Evolutionary conservation across 2,888 invertebrate genomes (phyloP).

Genomic region (Ceramica pisi): DNA sequence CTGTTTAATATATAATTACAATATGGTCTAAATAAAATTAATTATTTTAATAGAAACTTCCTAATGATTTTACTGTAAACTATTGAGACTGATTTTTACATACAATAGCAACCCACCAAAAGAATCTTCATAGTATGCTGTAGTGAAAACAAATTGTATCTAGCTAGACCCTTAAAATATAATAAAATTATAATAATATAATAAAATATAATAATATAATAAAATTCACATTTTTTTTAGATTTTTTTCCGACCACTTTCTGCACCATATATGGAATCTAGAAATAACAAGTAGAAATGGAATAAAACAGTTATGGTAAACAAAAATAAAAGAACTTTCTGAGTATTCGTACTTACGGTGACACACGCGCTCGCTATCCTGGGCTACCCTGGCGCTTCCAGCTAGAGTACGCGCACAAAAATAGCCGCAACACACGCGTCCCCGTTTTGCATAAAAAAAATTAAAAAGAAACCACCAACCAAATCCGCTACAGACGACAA

Average conservation of each 20-base stretch:
- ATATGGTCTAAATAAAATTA: neutral
- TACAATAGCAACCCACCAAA: neutral
- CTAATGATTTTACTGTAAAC: neutral
- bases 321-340: neutral
- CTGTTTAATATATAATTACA: no score
- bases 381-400: no score
- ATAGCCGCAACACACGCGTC: no score
- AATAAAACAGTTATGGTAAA: neutral
- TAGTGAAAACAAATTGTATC: neutral
- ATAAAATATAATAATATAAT: no score
- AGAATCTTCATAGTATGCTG: neutral
- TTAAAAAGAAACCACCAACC: no score
- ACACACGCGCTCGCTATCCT: no score
- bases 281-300: constrained; percentile 8
- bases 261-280: constrained; percentile 67
- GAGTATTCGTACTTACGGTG: no score
- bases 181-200: no score
- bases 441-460: no score
- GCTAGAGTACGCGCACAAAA: no score
- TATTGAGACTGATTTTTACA: neutral
- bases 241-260: constrained; percentile 68
- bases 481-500: no score
- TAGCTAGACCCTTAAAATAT: constrained; percentile 16
- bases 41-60: neutral
- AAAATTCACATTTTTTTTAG: no score